Conservation (phyloP, 2,113 vertebrate genomes). For the Albula glossodonta region DNA sequence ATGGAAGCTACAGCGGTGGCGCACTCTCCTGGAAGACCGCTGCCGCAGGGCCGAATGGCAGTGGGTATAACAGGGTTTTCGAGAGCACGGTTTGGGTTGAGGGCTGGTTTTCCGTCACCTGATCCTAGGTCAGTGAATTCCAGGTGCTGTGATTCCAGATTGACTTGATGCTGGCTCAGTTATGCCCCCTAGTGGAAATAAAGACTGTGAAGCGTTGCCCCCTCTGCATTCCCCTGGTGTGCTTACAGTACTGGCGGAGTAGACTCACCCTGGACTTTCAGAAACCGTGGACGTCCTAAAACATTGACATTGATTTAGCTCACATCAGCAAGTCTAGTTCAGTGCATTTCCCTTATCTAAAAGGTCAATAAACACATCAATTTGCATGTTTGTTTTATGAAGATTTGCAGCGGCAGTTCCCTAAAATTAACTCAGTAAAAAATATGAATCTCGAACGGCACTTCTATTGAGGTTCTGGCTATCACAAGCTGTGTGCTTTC, state of each 20-base stretch:
- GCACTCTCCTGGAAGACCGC: neutral
- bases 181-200: neutral
- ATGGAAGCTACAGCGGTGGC: neutral
- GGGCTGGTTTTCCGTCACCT: neutral
- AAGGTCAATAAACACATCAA: too few species aligned
- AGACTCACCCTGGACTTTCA: neutral
- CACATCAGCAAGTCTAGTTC: neutral
- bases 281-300: too few species aligned
- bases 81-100: neutral
- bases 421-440: too few species aligned
- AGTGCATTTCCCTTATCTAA: neutral
- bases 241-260: neutral
- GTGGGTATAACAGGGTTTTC: neutral
- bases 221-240: neutral
- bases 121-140: neutral
- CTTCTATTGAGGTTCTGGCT: too few species aligned
- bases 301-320: neutral
- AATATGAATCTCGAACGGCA: too few species aligned
- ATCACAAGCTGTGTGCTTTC: too few species aligned
- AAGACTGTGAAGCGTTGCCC: neutral
- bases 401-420: too few species aligned
- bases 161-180: neutral
- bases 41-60: too few species aligned
- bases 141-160: neutral
- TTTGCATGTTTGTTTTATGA: too few species aligned